Evolutionary conservation across 2,113 vertebrate species (phyloP), one percentile per base, ranked within the genome.

Genomic region (Oreocharis arfaki): DNA sequence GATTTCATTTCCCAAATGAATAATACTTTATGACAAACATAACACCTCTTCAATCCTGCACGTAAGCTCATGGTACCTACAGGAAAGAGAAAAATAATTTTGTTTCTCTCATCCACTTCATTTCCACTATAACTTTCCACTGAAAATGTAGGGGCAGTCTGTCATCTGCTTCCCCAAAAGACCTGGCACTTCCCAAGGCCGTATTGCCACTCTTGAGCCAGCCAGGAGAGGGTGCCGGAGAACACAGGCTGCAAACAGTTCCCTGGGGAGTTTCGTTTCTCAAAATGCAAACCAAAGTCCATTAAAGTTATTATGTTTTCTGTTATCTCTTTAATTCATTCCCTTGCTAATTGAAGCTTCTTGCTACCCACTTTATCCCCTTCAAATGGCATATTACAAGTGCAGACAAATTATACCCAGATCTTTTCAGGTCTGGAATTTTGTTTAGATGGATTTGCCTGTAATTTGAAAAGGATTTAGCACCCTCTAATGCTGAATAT

Each of bases 151-250:
- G 23, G 10, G n/a, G 17, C 2, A 19, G 6, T 6, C 30, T 61
- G n/a, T n/a, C 24, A 23, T 5, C n/a, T 46, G 9, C 16, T n/a
- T 26, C 50, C 26, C 26, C 13, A 7, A n/a, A 67, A 47, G 17
- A 41, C 10, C 59, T 2, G 28, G 9, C 30, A 9, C 41, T 46
- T 86, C 30, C 15, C 32, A 41, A 65, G 60, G 52, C 46, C 16
- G 3, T 32, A 69, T 20, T 20, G 71, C 28, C 86, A 23, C 70
- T 68, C 65, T 61, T 16, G 70, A 79, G 50, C 47, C 75, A 88
- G 32, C 87, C 96, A 94, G 90, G 39, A 96, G 92, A 95, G 92
- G 95, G 90, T 90, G 67, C 59, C 23, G 44, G 52, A 87, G 85
- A 89, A 84, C 69, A 83, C 16, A 23, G 30, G 26, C 78, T 47